Evolutionary conservation across 2,888 invertebrate species (phyloP).

Genomic region (Andricus quercusramuli): DNA sequence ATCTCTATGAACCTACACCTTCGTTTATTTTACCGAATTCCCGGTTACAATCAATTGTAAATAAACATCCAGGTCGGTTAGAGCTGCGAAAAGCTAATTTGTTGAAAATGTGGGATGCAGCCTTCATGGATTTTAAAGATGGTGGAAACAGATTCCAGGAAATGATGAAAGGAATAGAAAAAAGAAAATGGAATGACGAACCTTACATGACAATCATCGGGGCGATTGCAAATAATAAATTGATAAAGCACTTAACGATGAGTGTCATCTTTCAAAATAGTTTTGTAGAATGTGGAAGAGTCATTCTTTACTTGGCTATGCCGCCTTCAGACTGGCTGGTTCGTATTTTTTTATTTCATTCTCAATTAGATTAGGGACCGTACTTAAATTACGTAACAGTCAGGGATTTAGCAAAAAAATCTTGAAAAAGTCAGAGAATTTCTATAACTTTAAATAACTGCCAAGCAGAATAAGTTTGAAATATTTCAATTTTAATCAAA

Average conservation of each 20-base stretch:
- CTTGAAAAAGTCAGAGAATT: too few relatives aligned
- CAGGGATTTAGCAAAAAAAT: too few relatives aligned
- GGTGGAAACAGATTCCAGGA: slow-evolving; percentile 80
- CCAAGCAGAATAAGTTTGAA: too few relatives aligned
- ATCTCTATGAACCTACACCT: slow-evolving; percentile 82
- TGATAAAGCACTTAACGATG: slow-evolving; percentile 83
- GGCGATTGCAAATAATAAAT: slow-evolving; percentile 80
- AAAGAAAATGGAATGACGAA: slow-evolving; percentile 78
- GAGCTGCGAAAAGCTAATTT: slow-evolving; percentile 81
- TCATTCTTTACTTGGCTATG: slow-evolving; percentile 83
- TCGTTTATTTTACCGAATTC: slow-evolving; percentile 79
- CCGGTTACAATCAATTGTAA: slow-evolving; percentile 78
- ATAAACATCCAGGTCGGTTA: slow-evolving; percentile 77
- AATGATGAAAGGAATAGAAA: slow-evolving; percentile 81
- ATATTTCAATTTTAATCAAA: too few relatives aligned
- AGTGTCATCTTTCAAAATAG: slow-evolving; percentile 82
- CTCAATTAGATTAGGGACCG: not conserved
- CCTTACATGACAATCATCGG: slow-evolving; percentile 83
- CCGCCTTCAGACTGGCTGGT: slow-evolving; percentile 57
- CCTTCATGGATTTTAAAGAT: slow-evolving; percentile 82
- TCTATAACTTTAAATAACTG: too few relatives aligned
- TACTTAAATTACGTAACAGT: too few relatives aligned
- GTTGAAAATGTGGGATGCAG: slow-evolving; percentile 81
- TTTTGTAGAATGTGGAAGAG: slow-evolving; percentile 81
- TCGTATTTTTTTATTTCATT: slow-evolving; percentile 15